Evolutionary conservation across 2,888 invertebrate genomes (phyloP).

Genomic region (Rhamnusium bicolor): DNA sequence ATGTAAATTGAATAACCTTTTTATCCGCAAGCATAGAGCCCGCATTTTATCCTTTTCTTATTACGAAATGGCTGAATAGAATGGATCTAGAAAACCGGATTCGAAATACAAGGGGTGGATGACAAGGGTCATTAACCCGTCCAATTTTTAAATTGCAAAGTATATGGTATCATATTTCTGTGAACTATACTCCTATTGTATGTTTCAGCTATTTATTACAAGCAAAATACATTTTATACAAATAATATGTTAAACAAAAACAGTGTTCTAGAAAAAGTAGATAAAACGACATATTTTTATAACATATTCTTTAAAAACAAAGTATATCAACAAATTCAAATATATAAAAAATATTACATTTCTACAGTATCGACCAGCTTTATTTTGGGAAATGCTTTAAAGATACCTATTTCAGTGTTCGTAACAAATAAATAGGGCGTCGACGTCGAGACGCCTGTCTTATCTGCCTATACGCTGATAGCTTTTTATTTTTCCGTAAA

Average conservation of each 20-base stretch:
- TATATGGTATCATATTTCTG: constrained; percentile 1
- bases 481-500: background rate
- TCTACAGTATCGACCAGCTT: background rate
- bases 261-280: background rate
- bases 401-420: background rate
- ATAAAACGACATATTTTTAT: background rate
- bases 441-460: background rate
- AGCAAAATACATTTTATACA: background rate
- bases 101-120: constrained; percentile 34
- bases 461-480: background rate
- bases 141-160: constrained; percentile 29
- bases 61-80: constrained; percentile 32
- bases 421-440: background rate
- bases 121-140: constrained; percentile 39
- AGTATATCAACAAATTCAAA: background rate
- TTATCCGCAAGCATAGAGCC: constrained; percentile 2
- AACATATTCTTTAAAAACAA: background rate
- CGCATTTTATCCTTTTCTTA: constrained; percentile 26
- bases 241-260: too few species aligned
- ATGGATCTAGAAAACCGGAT: constrained; percentile 43
- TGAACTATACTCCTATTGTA: constrained; percentile 1
- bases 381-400: background rate
- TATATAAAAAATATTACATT: background rate
- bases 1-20: constrained; percentile 14
- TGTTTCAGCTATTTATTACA: background rate